Conservation (phyloP, 1,140 invertebrate species). For the Zaprionus lachaisei region DNA sequence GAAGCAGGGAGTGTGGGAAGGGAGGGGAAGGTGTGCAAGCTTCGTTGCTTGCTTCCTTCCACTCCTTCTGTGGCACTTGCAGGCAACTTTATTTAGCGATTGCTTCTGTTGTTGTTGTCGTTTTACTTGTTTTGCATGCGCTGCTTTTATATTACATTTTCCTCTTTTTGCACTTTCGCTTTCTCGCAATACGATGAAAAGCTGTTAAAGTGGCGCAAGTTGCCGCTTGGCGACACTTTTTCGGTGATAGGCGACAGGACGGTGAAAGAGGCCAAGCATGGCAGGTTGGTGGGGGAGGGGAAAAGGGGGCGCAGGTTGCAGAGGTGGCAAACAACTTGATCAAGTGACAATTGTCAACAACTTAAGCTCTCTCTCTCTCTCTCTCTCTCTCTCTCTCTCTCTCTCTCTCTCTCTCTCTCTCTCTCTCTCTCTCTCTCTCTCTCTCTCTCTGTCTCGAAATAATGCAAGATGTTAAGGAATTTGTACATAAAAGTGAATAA, state of each 20-base stretch:
- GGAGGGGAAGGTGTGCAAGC: neutral
- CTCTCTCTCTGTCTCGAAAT: neutral
- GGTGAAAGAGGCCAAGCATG: neutral
- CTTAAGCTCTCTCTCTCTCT: neutral
- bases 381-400: neutral
- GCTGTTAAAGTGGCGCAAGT: slow-evolving; percentile 47
- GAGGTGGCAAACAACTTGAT: neutral
- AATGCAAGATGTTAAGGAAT: neutral
- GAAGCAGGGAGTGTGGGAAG: neutral
- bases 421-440: neutral
- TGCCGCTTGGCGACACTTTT: slow-evolving; percentile 29
- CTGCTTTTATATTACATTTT: slow-evolving; percentile 11
- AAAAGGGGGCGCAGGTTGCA: too few species aligned
- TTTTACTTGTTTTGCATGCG: slow-evolving; percentile 31
- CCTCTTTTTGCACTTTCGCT: slow-evolving; percentile 35
- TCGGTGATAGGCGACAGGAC: slow-evolving; percentile 7
- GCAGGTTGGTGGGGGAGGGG: neutral
- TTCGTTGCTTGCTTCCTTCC: neutral
- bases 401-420: neutral
- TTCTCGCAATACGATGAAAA: slow-evolving; percentile 25
- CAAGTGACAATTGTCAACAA: slow-evolving; percentile 30
- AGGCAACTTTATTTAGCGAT: slow-evolving; percentile 38
- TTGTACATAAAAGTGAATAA: neutral
- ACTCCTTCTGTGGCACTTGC: slow-evolving; percentile 54
- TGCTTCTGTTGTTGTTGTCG: slow-evolving; percentile 1